Percentiles rank a stretch among this genome's conserved stretches.
phyloP scores from a whole-genome alignment of 2,888 invertebrate species.

The Branchellion lobata region DNA sequence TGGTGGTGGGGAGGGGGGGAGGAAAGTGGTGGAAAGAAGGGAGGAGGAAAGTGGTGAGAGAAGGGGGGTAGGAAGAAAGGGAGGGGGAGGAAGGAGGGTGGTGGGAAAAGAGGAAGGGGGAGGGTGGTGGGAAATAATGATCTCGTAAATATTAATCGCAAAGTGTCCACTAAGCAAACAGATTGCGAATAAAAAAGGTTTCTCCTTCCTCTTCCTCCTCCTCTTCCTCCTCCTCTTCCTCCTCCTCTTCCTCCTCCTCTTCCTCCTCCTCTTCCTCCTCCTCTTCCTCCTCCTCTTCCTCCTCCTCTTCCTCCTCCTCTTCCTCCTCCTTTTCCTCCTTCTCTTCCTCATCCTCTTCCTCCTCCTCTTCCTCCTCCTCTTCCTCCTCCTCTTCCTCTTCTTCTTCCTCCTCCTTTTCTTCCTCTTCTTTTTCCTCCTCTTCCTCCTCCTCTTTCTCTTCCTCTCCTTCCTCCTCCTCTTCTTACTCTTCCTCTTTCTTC shows the following conservation, averaged over 20 bases:
- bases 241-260: neutral
- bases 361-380: neutral
- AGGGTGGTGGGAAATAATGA: too few relatives aligned
- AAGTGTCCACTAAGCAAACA: too few relatives aligned
- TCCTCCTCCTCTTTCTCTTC: slow-evolving; percentile 9
- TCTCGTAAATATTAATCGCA: too few relatives aligned
- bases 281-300: slow-evolving; percentile 16
- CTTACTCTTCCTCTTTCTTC: neutral
- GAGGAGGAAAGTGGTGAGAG: too few relatives aligned
- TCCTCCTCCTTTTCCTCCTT: slow-evolving; percentile 4
- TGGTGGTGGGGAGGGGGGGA: too few relatives aligned
- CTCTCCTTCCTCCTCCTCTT: neutral
- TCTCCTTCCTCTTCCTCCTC: neutral
- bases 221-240: neutral
- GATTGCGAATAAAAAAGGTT: neutral
- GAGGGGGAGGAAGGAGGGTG: too few relatives aligned
- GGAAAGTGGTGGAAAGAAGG: too few relatives aligned
- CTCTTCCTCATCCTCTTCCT: neutral
- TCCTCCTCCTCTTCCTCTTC: neutral
- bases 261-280: neutral
- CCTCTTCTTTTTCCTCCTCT: neutral
- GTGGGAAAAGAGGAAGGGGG: too few relatives aligned
- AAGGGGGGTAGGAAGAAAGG: too few relatives aligned
- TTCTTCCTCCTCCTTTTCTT: neutral
- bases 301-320: slow-evolving; percentile 18